Percentiles rank a stretch among this genome's conserved stretches.
Conservation (phyloP, 1,140 invertebrate species). For the Drosophila prosaltans region DNA sequence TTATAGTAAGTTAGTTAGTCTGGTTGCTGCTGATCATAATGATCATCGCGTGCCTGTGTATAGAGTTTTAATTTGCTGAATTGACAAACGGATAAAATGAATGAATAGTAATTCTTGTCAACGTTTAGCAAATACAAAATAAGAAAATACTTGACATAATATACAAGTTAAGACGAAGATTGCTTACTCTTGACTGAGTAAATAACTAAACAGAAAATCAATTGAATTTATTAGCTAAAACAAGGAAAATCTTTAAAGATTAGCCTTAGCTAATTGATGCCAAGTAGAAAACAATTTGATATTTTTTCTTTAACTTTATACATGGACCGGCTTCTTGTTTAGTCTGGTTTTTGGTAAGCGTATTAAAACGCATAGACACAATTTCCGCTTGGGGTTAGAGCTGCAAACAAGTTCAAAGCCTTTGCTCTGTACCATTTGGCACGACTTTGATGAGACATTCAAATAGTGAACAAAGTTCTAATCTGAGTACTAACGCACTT, state of each 20-base stretch:
- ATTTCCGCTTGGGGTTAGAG: slow-evolving; percentile 1
- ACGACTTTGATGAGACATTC: not conserved
- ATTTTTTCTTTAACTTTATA: too few relatives aligned
- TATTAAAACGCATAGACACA: not conserved
- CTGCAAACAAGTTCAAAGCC: not conserved
- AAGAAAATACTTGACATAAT: not conserved
- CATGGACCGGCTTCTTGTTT: too few relatives aligned
- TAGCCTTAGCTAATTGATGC: too few relatives aligned
- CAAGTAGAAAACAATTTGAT: too few relatives aligned
- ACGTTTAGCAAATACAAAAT: slow-evolving; percentile 9
- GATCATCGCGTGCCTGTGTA: slow-evolving; percentile 51
- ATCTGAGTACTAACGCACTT: not conserved
- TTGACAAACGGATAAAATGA: slow-evolving; percentile 30
- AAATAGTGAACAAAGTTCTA: slow-evolving; percentile 2
- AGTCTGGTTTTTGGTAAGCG: not conserved
- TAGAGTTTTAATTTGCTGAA: slow-evolving; percentile 22
- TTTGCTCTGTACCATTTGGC: not conserved
- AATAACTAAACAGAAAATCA: not conserved
- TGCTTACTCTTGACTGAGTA: not conserved
- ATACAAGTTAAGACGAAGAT: not conserved
- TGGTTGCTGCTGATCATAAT: slow-evolving; percentile 8
- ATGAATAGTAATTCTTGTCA: slow-evolving; percentile 18
- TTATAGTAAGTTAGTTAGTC: too few relatives aligned
- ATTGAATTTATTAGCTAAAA: not conserved
- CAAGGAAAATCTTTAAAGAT: too few relatives aligned